Percentiles rank a stretch among this genome's conserved stretches.
Evolutionary conservation across 2,113 vertebrate species (phyloP).

Genomic region (Sander vitreus): DNA sequence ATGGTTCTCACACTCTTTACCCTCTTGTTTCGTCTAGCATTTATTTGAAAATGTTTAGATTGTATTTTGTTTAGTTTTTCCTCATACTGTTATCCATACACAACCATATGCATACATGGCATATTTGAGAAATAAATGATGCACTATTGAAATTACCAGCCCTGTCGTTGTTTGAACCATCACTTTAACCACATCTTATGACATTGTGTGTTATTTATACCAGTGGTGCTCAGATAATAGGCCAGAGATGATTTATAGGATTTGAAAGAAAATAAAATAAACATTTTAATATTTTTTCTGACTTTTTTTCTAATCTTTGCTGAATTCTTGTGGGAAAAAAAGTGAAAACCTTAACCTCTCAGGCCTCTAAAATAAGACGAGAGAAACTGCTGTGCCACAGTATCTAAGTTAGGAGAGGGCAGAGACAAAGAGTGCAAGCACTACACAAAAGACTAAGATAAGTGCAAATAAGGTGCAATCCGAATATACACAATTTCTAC

Average conservation of each 20-base stretch:
- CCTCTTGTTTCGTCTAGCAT: conserved; percentile 27
- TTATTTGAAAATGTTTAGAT: conserved; percentile 71
- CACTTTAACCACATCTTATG: no score
- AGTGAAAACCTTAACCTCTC: no score
- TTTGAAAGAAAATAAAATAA: neutral
- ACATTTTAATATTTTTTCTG: no score
- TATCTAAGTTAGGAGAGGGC: no score
- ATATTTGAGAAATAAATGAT: conserved; percentile 78
- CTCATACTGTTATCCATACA: conserved; percentile 32
- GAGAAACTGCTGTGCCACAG: no score
- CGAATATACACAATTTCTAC: no score
- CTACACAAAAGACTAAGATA: no score
- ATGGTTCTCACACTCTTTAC: neutral
- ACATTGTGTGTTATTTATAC: neutral
- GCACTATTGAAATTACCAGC: conserved; percentile 38
- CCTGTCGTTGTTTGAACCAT: neutral
- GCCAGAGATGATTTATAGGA: neutral
- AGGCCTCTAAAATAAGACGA: no score
- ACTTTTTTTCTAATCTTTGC: no score
- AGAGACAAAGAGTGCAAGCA: no score
- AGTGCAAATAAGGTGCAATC: no score
- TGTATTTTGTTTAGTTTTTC: conserved; percentile 30
- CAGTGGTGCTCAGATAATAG: neutral
- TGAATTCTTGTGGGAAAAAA: no score
- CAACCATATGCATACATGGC: conserved; percentile 55